Evolutionary conservation across 2,797 vertebrate genomes (phyloP).

Genomic region (Pempheris klunzingeri): DNA sequence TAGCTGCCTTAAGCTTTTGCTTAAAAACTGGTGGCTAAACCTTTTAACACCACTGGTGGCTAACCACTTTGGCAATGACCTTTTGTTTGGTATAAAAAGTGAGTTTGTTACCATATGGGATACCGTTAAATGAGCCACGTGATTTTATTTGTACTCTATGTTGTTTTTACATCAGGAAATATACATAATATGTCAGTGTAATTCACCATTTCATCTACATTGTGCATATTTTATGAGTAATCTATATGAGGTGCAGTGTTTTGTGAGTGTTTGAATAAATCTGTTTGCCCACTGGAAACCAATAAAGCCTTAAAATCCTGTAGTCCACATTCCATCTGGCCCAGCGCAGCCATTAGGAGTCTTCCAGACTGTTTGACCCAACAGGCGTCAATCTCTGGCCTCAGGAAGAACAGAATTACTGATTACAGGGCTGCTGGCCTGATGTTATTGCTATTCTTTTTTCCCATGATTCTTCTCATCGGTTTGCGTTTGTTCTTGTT

Average conservation of each 20-base stretch:
- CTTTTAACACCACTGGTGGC: constrained; percentile 46
- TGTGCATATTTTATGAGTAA: neutral
- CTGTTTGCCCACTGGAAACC: neutral
- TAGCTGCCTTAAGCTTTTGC: constrained; percentile 47
- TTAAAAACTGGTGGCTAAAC: constrained; percentile 53
- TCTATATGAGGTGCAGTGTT: neutral
- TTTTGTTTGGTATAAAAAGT: constrained; percentile 30
- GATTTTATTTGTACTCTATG: neutral
- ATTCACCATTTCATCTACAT: neutral
- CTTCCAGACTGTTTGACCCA: constrained; percentile 62
- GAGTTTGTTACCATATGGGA: constrained; percentile 20
- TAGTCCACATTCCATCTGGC: neutral
- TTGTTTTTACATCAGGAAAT: neutral
- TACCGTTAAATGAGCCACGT: neutral
- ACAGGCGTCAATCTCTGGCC: constrained; percentile 62
- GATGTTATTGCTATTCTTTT: constrained; percentile 59
- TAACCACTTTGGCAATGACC: constrained; percentile 13
- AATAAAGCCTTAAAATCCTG: neutral
- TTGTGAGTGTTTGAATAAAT: neutral
- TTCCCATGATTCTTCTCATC: constrained; percentile 67
- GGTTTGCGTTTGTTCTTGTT: constrained; percentile 53
- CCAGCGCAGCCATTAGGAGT: constrained; percentile 2
- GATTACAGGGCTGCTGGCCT: constrained; percentile 51
- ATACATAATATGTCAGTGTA: neutral
- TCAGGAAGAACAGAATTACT: constrained; percentile 71